phyloP scores from a whole-genome alignment of 2,113 vertebrate genomes.

The Eulemur macaco region DNA sequence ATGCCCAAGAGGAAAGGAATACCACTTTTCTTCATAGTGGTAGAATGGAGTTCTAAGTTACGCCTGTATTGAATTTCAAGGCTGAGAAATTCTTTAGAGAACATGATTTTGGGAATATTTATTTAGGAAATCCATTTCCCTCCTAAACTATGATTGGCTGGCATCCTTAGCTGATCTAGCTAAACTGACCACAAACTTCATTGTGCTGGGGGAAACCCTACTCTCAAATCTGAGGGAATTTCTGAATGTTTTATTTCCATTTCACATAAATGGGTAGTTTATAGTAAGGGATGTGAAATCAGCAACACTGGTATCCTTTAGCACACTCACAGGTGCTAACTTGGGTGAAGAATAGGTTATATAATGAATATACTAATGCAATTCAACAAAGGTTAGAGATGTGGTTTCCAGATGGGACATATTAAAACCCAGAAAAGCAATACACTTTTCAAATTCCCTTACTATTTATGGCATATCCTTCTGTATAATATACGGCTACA shows the following conservation, averaged over 20 bases:
- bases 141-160: slow-evolving; percentile 63
- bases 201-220: slow-evolving; percentile 68
- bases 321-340: neutral
- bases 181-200: slow-evolving; percentile 17
- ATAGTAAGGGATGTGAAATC: slow-evolving; percentile 63
- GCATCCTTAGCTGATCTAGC: slow-evolving; percentile 9
- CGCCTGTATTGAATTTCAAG: neutral
- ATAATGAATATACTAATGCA: neutral
- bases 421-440: neutral
- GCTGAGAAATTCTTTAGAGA: slow-evolving; percentile 8
- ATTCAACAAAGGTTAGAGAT: neutral
- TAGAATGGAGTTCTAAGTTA: neutral
- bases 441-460: neutral
- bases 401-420: neutral
- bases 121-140: slow-evolving; percentile 60
- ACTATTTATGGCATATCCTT: neutral
- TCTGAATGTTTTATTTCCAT: slow-evolving; percentile 58
- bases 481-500: neutral
- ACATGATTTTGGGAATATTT: slow-evolving; percentile 44
- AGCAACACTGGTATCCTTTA: neutral
- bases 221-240: slow-evolving; percentile 74
- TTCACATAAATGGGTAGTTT: slow-evolving; percentile 74
- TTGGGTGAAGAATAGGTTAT: neutral
- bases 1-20: slow-evolving; percentile 27
- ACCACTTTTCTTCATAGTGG: slow-evolving; percentile 55